phyloP scores from a whole-genome alignment of 2,888 invertebrate genomes.

The Stenodema calcarata region DNA sequence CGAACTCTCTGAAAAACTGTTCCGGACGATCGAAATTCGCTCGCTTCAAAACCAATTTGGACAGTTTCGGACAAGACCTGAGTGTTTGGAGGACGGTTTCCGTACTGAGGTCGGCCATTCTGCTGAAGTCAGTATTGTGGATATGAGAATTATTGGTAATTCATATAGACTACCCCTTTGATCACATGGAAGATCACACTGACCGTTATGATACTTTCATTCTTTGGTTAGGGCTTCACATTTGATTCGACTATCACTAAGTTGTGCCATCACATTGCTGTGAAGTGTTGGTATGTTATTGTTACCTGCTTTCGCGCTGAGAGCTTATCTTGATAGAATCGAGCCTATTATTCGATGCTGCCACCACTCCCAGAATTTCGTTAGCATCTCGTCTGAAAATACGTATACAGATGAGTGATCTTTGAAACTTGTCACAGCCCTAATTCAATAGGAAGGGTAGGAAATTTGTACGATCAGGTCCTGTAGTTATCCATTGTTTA shows the following conservation, averaged over 20 bases:
- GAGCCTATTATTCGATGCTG: slow-evolving; percentile 45
- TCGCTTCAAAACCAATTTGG: slow-evolving; percentile 43
- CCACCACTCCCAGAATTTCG: slow-evolving; percentile 41
- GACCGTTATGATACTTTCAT: no score
- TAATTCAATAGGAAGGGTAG: no score
- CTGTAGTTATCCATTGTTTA: no score
- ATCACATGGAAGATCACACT: no score
- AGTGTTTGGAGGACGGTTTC: not conserved
- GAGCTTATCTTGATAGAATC: slow-evolving; percentile 39
- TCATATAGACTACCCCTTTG: no score
- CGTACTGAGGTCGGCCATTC: slow-evolving; percentile 22
- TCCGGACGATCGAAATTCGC: slow-evolving; percentile 44
- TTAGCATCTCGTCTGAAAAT: slow-evolving; percentile 42
- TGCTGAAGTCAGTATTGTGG: not conserved
- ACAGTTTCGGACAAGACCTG: slow-evolving; percentile 21
- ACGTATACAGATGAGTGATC: no score
- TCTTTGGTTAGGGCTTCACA: no score
- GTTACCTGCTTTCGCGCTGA: slow-evolving; percentile 38
- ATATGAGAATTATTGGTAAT: not conserved
- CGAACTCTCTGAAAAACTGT: slow-evolving; percentile 40
- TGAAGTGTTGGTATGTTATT: not conserved
- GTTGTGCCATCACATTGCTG: not conserved
- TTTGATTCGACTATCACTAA: no score
- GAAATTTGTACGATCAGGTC: no score
- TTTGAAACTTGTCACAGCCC: no score